Conservation (phyloP, 2,888 invertebrate genomes). For the Ophraella communa region DNA sequence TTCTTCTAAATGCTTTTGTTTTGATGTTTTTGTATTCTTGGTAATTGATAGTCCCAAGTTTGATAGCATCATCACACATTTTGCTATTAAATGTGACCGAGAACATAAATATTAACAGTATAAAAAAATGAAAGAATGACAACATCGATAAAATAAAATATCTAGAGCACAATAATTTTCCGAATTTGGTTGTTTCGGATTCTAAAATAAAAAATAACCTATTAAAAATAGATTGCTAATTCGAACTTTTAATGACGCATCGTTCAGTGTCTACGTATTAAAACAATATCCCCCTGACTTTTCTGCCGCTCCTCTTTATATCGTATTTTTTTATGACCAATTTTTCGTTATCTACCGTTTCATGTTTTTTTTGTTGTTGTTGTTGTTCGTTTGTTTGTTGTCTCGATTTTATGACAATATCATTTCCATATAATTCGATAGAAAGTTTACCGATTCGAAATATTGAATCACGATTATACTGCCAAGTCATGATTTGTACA, state of each 20-base stretch:
- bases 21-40: too few species aligned
- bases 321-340: not conserved
- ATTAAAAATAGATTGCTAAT: not conserved
- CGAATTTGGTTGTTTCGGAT: too few species aligned
- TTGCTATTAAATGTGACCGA: too few species aligned
- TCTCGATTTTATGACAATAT: constrained; percentile 27
- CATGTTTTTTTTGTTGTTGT: too few species aligned
- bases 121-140: too few species aligned
- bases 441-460: constrained; percentile 27
- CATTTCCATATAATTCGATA: constrained; percentile 30
- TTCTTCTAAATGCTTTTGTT: too few species aligned
- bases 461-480: constrained; percentile 30
- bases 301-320: too few species aligned
- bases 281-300: not conserved
- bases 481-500: constrained; percentile 33
- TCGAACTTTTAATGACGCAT: not conserved
- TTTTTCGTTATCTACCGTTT: constrained; percentile 2
- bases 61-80: too few species aligned
- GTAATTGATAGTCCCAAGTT: too few species aligned
- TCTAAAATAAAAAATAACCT: not conserved
- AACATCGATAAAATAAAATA: too few species aligned
- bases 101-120: too few species aligned
- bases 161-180: too few species aligned
- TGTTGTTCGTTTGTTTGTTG: constrained; percentile 13
- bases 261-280: not conserved